phyloP scores from a whole-genome alignment of 2,888 invertebrate genomes.

The Heterodera filipjevi region DNA sequence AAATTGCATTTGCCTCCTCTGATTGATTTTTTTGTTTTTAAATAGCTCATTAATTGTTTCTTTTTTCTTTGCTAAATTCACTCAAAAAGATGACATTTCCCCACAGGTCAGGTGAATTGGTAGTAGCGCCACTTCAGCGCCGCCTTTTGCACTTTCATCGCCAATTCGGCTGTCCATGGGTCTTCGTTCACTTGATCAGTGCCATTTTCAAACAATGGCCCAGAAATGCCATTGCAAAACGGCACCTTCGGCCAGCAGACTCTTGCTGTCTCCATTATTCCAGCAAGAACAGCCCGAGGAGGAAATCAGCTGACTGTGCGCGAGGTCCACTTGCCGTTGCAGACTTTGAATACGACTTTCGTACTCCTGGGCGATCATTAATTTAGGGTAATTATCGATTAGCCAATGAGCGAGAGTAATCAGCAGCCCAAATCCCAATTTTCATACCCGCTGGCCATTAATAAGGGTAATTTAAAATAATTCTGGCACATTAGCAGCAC shows the following conservation, averaged over 20 bases:
- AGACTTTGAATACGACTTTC: constrained; percentile 95
- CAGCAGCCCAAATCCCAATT: no score
- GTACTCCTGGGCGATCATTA: constrained; percentile 75
- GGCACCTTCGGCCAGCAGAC: constrained; percentile 49
- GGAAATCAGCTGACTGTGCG: constrained; percentile 64
- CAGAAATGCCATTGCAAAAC: constrained; percentile 33
- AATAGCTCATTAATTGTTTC: constrained; percentile 69
- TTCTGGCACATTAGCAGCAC: no score
- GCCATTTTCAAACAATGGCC: no score
- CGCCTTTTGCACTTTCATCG: constrained; percentile 86
- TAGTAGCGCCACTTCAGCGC: constrained; percentile 96
- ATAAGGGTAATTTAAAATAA: no score
- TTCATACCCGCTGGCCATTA: no score
- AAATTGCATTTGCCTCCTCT: constrained; percentile 97
- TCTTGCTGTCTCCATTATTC: constrained; percentile 63
- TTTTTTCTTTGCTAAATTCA: neutral
- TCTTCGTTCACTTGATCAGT: constrained; percentile 79
- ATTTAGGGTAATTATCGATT: no score
- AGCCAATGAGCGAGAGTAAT: no score
- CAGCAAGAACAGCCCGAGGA: constrained; percentile 59
- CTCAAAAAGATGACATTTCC: constrained; percentile 97
- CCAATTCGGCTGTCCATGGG: constrained; percentile 91
- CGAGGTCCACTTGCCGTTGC: constrained; percentile 88
- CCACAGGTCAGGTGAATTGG: constrained; percentile 99
- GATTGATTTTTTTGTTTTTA: constrained; percentile 76